Evolutionary conservation across 2,888 invertebrate genomes (phyloP).

Genomic region (Gymnocheta viridis): DNA sequence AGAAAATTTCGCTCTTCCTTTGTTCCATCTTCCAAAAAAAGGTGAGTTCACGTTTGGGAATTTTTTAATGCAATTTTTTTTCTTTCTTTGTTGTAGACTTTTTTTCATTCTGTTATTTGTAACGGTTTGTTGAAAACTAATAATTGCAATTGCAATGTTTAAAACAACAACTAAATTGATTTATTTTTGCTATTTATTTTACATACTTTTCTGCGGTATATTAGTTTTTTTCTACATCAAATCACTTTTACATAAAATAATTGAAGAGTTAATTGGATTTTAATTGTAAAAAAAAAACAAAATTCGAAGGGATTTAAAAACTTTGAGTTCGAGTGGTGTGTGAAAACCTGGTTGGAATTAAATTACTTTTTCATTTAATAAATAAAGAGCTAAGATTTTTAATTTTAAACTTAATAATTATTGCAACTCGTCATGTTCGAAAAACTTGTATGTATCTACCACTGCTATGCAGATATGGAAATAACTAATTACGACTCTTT

Average conservation of each 20-base stretch:
- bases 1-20: slow-evolving; percentile 5
- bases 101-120: slow-evolving; percentile 24
- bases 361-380: no score
- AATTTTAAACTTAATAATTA: no score
- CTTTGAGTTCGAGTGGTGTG: no score
- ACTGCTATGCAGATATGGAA: no score
- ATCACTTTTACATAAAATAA: neutral
- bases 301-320: no score
- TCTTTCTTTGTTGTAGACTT: neutral
- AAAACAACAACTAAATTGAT: neutral
- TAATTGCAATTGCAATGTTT: neutral
- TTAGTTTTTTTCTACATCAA: neutral
- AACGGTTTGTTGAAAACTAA: slow-evolving; percentile 49
- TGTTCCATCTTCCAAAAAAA: slow-evolving; percentile 11
- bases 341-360: no score
- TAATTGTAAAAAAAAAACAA: neutral
- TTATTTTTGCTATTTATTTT: neutral
- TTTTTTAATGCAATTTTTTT: neutral
- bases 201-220: neutral
- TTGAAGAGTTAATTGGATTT: neutral
- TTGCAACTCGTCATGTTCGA: no score
- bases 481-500: no score
- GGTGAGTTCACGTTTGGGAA: slow-evolving; percentile 33
- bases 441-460: no score
- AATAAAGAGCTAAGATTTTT: no score